These are phyloP conservation scores for Trachurus trachurus DNA, from an alignment of 2,797 vertebrate genomes.

Conservation along the genomic window DNA sequence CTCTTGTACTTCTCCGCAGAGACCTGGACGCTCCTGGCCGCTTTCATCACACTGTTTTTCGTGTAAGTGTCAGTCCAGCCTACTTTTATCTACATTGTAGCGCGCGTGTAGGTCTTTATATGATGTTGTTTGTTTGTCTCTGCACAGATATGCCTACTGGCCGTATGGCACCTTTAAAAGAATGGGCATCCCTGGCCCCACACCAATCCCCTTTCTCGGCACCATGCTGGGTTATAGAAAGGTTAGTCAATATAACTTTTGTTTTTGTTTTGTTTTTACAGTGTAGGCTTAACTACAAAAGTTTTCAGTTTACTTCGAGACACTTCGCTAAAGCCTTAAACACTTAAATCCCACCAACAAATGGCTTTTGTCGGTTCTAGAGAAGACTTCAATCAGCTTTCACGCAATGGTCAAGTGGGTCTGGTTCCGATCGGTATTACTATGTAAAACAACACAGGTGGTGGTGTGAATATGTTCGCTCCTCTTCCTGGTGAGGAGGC, in stretches of 20 bases:
- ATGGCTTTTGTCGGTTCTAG: no score
- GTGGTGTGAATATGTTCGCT: no score
- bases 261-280: neutral
- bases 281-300: no score
- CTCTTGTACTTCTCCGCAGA: slow-evolving; percentile 70
- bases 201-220: slow-evolving; percentile 69
- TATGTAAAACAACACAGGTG: no score
- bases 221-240: slow-evolving; percentile 73
- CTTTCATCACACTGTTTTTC: slow-evolving; percentile 68
- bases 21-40: slow-evolving; percentile 81
- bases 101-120: no score
- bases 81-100: neutral
- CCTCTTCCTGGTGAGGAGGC: no score
- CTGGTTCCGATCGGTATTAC: no score
- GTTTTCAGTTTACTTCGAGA: no score
- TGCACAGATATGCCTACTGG: slow-evolving; percentile 72
- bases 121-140: neutral
- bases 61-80: slow-evolving; percentile 58
- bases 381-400: no score
- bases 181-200: slow-evolving; percentile 74
- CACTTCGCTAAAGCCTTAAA: no score
- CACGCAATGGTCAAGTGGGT: no score
- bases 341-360: no score
- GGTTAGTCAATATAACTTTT: slow-evolving; percentile 42
- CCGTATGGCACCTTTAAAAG: slow-evolving; percentile 64